Evolutionary conservation across 1,140 invertebrate species (phyloP).

Genomic region (Probaryconus sp.): DNA sequence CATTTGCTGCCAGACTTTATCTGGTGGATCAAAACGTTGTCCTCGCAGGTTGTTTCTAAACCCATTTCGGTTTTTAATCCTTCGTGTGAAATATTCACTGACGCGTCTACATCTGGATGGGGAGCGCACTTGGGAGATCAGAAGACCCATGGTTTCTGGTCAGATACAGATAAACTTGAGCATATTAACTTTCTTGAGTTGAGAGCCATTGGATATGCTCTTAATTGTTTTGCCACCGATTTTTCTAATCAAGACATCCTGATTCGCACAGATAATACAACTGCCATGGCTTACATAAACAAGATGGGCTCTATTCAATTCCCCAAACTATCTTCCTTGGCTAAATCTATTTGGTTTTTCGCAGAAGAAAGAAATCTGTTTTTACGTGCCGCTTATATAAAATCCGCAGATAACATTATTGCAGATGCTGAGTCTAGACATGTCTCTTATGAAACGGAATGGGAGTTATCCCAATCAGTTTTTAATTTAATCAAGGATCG

Average conservation of each 20-base stretch:
- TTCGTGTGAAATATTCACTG: constrained; percentile 15
- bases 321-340: constrained; percentile 6
- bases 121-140: not conserved
- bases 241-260: constrained; percentile 12
- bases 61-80: constrained; percentile 1
- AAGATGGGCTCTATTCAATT: constrained; percentile 24
- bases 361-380: constrained; percentile 13
- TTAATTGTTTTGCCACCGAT: constrained; percentile 13
- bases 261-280: constrained; percentile 19
- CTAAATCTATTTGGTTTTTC: constrained; percentile 25
- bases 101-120: constrained; percentile 18
- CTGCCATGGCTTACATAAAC: constrained; percentile 18
- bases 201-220: constrained; percentile 7
- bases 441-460: constrained; percentile 13
- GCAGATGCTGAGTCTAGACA: constrained; percentile 16
- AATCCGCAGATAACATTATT: constrained; percentile 1
- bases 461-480: not conserved
- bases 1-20: constrained; percentile 7
- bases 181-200: constrained; percentile 27
- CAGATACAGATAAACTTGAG: constrained; percentile 1
- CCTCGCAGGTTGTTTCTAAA: not conserved
- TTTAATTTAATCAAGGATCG: not conserved
- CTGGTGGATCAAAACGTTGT: constrained; percentile 20
- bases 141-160: constrained; percentile 31
- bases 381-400: constrained; percentile 15